Percentiles rank a stretch among this genome's conserved stretches.
Evolutionary conservation across 2,888 invertebrate genomes (phyloP).

Genomic region (Resseliella maxima): DNA sequence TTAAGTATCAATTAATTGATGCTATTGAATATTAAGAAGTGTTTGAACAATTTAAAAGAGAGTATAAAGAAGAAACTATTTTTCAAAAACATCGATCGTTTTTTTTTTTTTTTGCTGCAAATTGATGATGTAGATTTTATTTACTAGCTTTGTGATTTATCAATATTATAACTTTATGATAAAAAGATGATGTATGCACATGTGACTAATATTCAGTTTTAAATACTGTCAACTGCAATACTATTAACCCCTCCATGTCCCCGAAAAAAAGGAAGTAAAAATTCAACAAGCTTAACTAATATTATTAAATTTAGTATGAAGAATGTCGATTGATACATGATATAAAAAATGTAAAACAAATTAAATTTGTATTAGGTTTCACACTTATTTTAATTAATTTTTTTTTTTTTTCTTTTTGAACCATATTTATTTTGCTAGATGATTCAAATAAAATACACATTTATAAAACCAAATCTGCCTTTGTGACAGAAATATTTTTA

Average conservation of each 20-base stretch:
- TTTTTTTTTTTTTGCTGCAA: not conserved
- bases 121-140: not conserved
- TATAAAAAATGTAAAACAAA: too few species aligned
- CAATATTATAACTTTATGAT: not conserved
- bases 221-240: not conserved
- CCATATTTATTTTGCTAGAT: slow-evolving; percentile 3
- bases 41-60: not conserved
- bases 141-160: not conserved
- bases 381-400: too few species aligned
- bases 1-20: too few species aligned
- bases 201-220: not conserved
- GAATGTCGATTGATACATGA: too few species aligned
- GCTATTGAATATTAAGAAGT: too few species aligned
- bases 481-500: too few species aligned
- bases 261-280: too few species aligned
- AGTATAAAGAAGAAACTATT: not conserved
- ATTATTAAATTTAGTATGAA: too few species aligned
- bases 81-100: slow-evolving; percentile 23
- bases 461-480: too few species aligned
- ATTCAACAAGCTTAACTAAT: not conserved
- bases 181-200: not conserved
- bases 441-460: not conserved
- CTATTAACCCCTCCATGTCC: not conserved
- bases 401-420: too few species aligned
- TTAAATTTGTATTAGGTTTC: too few species aligned